Percentiles rank a stretch among this genome's conserved stretches.
Conservation (phyloP, 2,113 vertebrate genomes). For the Pao palembangensis region DNA sequence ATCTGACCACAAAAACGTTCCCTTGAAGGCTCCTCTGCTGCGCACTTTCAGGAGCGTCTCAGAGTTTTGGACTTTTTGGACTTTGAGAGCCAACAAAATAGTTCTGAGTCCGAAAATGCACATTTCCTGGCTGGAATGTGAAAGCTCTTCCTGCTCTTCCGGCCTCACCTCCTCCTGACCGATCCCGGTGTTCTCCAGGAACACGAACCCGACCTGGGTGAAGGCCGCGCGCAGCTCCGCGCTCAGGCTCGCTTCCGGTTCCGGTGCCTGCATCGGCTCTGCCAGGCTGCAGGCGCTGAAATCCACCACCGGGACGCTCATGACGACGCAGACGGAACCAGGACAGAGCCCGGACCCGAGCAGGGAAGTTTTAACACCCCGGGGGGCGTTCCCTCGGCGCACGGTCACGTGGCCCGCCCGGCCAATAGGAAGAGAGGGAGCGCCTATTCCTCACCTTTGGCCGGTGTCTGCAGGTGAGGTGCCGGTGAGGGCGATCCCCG, state of each 20-base stretch:
- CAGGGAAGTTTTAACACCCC: neutral
- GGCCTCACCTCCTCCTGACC: constrained; percentile 57
- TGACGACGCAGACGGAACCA: constrained; percentile 9
- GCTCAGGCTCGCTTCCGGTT: constrained; percentile 11
- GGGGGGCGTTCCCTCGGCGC: neutral
- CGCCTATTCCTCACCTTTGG: constrained; percentile 22
- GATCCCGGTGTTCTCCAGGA: constrained; percentile 71
- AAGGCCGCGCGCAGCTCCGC: constrained; percentile 59
- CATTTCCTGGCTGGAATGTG: too few species aligned
- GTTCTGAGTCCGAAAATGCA: too few species aligned
- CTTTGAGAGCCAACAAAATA: too few species aligned
- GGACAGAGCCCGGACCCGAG: too few species aligned
- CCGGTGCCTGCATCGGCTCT: constrained; percentile 15
- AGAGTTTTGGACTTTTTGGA: too few species aligned
- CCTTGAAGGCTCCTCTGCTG: too few species aligned
- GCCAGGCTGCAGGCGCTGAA: constrained; percentile 51
- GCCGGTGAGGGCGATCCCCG: neutral
- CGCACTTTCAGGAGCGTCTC: too few species aligned
- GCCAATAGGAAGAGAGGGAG: constrained; percentile 34
- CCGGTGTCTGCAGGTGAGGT: constrained; percentile 8
- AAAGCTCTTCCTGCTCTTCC: too few species aligned
- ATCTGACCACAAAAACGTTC: too few species aligned
- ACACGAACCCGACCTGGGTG: constrained; percentile 68
- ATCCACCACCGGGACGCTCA: constrained; percentile 72
- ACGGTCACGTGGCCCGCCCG: constrained; percentile 29